Conservation (phyloP, 2,113 vertebrate species). For the Chlorocebus sabaeus region DNA sequence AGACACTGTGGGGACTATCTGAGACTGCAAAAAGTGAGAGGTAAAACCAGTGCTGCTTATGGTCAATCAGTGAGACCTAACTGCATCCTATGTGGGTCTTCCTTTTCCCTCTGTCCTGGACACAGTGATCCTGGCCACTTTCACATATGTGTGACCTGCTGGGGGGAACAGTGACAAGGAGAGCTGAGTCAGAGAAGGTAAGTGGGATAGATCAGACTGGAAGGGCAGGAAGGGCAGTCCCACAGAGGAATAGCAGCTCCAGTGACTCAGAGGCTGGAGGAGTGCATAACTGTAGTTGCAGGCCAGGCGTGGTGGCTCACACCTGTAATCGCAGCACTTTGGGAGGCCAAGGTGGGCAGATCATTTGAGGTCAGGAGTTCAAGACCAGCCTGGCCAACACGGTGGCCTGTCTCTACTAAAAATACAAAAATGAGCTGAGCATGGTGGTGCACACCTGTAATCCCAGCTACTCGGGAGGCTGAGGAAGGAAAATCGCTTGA, state of each 20-base stretch:
- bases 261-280: neutral
- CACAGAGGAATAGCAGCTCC: neutral
- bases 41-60: neutral
- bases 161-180: neutral
- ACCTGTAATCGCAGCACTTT: too few relatives aligned
- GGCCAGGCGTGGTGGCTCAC: too few relatives aligned
- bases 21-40: neutral
- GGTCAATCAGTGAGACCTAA: neutral
- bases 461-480: too few relatives aligned
- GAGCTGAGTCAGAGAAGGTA: neutral
- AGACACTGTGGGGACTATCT: neutral
- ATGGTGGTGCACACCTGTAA: too few relatives aligned
- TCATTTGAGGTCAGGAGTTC: too few relatives aligned
- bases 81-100: neutral
- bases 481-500: too few relatives aligned
- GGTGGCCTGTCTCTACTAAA: too few relatives aligned
- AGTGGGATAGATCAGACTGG: neutral
- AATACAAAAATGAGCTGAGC: too few relatives aligned
- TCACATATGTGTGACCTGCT: neutral
- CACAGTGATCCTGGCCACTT: neutral
- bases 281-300: neutral
- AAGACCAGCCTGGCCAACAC: too few relatives aligned
- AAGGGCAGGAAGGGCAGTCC: neutral
- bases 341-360: too few relatives aligned
- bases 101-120: neutral